phyloP scores from a whole-genome alignment of 2,888 invertebrate species.

The Ctenicera cuprea region DNA sequence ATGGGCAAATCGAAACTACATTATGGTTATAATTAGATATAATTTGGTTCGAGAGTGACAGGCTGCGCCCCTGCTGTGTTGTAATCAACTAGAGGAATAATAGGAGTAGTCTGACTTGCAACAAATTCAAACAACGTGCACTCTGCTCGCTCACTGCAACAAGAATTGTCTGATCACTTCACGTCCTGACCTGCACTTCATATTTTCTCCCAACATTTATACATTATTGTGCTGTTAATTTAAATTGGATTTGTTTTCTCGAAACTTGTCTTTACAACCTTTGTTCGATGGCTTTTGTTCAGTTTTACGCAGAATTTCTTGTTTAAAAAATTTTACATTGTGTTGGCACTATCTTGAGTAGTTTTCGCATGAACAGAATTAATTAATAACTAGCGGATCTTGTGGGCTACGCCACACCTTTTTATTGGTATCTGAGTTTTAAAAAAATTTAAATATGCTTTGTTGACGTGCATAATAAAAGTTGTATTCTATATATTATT shows the following conservation, averaged over 20 bases:
- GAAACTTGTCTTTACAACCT: not conserved
- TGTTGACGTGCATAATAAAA: no score
- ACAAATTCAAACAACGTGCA: conserved; percentile 68
- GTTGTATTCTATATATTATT: no score
- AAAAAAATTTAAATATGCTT: no score
- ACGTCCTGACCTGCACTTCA: not conserved
- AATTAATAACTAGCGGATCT: no score
- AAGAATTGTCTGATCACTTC: conserved; percentile 30
- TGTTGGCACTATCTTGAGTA: no score
- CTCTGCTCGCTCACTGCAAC: conserved; percentile 52
- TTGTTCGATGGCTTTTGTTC: not conserved
- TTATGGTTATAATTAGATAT: conserved; percentile 70
- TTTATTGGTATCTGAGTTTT: no score
- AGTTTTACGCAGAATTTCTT: not conserved
- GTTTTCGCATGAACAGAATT: no score
- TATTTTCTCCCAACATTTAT: conserved; percentile 23
- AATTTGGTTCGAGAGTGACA: conserved; percentile 70
- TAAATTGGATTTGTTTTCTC: conserved; percentile 21
- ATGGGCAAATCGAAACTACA: conserved; percentile 69
- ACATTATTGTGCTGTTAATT: conserved; percentile 33
- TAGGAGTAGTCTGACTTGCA: conserved; percentile 72
- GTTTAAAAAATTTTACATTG: no score
- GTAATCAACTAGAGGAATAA: conserved; percentile 72
- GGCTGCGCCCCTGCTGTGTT: conserved; percentile 69
- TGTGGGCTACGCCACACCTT: no score